Conservation (phyloP, 2,797 vertebrate species). For the Gallinago solitaria region DNA sequence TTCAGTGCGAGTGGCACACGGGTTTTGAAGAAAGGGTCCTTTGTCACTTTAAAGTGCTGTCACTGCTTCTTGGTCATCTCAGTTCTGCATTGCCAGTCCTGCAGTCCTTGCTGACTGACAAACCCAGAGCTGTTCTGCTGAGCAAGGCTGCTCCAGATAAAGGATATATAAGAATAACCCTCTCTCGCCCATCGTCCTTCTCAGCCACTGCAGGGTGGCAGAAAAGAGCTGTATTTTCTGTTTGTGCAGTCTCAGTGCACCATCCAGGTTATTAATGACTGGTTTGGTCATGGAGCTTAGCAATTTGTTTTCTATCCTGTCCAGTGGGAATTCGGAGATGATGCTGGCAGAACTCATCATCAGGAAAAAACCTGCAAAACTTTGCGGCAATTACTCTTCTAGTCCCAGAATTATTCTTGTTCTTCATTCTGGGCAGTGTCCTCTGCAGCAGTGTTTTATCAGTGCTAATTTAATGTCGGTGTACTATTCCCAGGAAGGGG, state of each 20-base stretch:
- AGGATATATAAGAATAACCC: neutral
- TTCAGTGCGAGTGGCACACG: fast-evolving
- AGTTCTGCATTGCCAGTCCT: neutral
- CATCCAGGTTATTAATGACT: neutral
- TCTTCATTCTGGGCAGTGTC: neutral
- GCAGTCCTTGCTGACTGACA: neutral
- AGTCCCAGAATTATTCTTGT: neutral
- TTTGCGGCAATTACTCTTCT: neutral
- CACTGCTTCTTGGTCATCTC: neutral
- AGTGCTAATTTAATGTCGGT: neutral
- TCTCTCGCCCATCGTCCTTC: neutral
- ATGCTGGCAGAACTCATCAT: neutral
- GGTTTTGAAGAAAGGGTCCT: neutral
- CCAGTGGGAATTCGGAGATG: neutral
- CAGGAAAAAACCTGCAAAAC: neutral
- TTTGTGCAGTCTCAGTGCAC: neutral
- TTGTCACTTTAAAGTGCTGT: neutral
- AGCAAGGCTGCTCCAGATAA: neutral
- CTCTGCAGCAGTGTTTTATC: neutral
- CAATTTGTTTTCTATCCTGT: neutral
- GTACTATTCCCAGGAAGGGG: neutral
- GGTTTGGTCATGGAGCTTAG: neutral
- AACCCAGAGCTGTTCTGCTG: neutral
- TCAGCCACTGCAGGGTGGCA: neutral
- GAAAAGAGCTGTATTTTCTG: neutral